phyloP scores from a whole-genome alignment of 1,140 invertebrate species.

The Drosophila aff. region DNA sequence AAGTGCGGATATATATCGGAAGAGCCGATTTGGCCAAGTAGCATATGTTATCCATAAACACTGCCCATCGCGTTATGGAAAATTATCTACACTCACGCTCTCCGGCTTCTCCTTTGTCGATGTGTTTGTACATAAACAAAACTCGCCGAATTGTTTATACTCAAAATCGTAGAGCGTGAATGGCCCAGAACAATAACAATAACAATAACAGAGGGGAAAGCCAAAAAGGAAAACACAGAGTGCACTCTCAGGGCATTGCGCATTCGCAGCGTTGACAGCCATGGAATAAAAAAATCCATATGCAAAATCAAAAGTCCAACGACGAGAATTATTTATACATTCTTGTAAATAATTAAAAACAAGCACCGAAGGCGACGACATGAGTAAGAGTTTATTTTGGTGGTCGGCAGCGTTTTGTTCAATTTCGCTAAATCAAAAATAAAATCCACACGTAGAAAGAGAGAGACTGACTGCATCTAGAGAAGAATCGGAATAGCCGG shows the following conservation, averaged over 20 bases:
- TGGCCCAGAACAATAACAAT: slow-evolving; percentile 57
- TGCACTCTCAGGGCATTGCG: slow-evolving; percentile 35
- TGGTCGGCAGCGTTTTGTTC: slow-evolving; percentile 72
- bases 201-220: slow-evolving; percentile 18
- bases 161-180: slow-evolving; percentile 63
- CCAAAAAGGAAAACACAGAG: slow-evolving; percentile 11
- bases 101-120: slow-evolving; percentile 7
- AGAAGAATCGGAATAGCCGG: slow-evolving; percentile 38
- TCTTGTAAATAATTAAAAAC: slow-evolving; percentile 78
- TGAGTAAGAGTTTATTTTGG: slow-evolving; percentile 79
- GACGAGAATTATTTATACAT: slow-evolving; percentile 30
- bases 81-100: slow-evolving; percentile 41
- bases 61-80: slow-evolving; percentile 66
- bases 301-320: slow-evolving; percentile 25
- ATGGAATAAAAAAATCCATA: slow-evolving; percentile 28
- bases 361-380: slow-evolving; percentile 62
- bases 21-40: slow-evolving; percentile 39
- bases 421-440: slow-evolving; percentile 80
- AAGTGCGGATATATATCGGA: slow-evolving; percentile 34
- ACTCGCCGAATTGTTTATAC: slow-evolving; percentile 68
- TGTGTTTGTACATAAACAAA: slow-evolving; percentile 72
- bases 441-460: slow-evolving; percentile 56
- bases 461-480: slow-evolving; percentile 42
- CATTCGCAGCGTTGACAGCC: slow-evolving; percentile 68
- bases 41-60: slow-evolving; percentile 76